Evolutionary conservation across 2,113 vertebrate genomes (phyloP).

Genomic region (Hoplias malabaricus): DNA sequence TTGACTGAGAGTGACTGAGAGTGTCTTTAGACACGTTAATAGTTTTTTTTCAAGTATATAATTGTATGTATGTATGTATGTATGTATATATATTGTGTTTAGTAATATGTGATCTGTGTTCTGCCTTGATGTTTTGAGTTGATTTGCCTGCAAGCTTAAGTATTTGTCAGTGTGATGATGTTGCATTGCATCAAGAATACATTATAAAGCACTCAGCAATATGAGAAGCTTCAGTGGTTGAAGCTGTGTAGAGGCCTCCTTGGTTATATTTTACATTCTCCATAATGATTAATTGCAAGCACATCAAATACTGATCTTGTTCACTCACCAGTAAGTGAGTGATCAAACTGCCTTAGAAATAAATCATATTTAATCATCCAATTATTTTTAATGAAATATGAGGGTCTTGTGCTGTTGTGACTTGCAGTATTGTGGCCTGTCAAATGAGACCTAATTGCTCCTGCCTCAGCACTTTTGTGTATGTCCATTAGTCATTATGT

Average conservation of each 20-base stretch:
- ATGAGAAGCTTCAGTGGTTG: not conserved
- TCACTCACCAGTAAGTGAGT: not conserved
- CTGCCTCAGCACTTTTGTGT: slow-evolving; percentile 4
- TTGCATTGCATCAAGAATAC: not conserved
- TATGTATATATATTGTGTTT: not conserved
- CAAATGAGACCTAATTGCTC: not conserved
- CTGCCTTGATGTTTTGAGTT: not conserved
- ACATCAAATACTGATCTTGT: not conserved
- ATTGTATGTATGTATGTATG: no score
- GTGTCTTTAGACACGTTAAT: no score
- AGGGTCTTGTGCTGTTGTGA: not conserved
- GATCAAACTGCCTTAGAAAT: not conserved
- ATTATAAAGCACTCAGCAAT: not conserved
- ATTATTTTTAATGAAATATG: slow-evolving; percentile 3
- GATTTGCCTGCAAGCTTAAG: not conserved
- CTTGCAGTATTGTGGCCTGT: not conserved
- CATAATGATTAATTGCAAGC: not conserved
- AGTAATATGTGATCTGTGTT: not conserved
- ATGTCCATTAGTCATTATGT: slow-evolving; percentile 20
- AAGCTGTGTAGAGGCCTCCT: not conserved
- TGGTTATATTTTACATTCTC: not conserved
- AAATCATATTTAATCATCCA: slow-evolving; percentile 1
- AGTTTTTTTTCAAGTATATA: no score
- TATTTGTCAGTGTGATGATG: not conserved
- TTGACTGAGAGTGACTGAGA: no score